Conservation (phyloP, 2,888 invertebrate species). For the Callyntrura sp. region DNA sequence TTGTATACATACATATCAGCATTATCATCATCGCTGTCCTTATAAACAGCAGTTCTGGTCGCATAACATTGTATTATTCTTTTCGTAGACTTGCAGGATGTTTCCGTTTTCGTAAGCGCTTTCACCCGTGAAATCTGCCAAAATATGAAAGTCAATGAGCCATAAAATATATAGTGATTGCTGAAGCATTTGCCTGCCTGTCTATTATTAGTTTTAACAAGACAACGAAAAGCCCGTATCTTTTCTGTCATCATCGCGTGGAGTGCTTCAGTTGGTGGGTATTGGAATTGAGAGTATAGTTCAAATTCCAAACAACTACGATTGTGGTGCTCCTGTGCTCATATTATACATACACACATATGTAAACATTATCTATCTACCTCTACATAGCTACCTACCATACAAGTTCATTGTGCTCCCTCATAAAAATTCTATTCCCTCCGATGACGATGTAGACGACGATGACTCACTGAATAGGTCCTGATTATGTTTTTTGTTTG, state of each 20-base stretch:
- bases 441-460: slow-evolving; percentile 46
- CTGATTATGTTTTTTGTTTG: slow-evolving; percentile 67
- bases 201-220: slow-evolving; percentile 57
- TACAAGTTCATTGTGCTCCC: neutral
- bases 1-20: neutral
- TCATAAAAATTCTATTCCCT: neutral
- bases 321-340: too few species aligned
- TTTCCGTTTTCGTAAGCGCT: slow-evolving; percentile 45
- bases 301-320: slow-evolving; percentile 19
- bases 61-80: too few species aligned
- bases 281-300: slow-evolving; percentile 1
- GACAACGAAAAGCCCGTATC: neutral
- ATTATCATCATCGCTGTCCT: neutral
- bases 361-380: too few species aligned
- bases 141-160: slow-evolving; percentile 74
- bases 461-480: slow-evolving; percentile 65
- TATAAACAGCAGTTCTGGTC: neutral
- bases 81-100: neutral
- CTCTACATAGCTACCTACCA: neutral
- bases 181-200: slow-evolving; percentile 60
- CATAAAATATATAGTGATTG: slow-evolving; percentile 73
- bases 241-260: slow-evolving; percentile 7
- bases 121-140: slow-evolving; percentile 73
- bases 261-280: slow-evolving; percentile 11
- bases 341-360: too few species aligned